These are phyloP conservation scores for Polydrusus pterygomalis DNA, from an alignment of 2,888 invertebrate genomes.

Conservation along the genomic window DNA sequence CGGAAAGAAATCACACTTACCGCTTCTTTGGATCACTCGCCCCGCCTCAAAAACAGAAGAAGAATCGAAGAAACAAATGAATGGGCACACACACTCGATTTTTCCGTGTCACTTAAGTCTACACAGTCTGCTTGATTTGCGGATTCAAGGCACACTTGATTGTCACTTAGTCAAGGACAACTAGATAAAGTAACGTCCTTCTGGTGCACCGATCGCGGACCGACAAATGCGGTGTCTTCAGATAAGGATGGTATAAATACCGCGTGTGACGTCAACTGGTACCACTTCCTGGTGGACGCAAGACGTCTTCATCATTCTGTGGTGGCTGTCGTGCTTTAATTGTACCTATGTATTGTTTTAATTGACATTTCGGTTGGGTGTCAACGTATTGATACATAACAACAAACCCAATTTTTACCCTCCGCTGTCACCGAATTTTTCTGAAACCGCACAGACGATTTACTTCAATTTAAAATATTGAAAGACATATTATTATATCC, in stretches of 20 bases:
- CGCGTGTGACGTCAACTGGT: slow-evolving; percentile 34
- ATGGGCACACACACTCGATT: slow-evolving; percentile 18
- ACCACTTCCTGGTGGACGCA: slow-evolving; percentile 34
- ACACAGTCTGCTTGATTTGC: slow-evolving; percentile 21
- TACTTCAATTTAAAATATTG: too few relatives aligned
- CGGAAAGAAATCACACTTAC: slow-evolving; percentile 53
- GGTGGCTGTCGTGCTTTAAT: not conserved
- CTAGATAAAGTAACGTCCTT: slow-evolving; percentile 10
- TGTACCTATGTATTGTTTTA: not conserved
- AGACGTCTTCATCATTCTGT: slow-evolving; percentile 10
- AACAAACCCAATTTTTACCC: too few relatives aligned
- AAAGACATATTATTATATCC: too few relatives aligned
- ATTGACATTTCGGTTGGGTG: not conserved
- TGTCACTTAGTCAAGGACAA: slow-evolving; percentile 10
- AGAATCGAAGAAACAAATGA: slow-evolving; percentile 25
- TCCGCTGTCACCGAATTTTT: too few relatives aligned
- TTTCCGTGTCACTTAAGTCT: slow-evolving; percentile 10
- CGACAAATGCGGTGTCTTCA: slow-evolving; percentile 37
- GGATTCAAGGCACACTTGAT: slow-evolving; percentile 13
- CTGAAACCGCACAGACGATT: too few relatives aligned
- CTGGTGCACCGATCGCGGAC: slow-evolving; percentile 35
- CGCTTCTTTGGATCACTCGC: slow-evolving; percentile 50
- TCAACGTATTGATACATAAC: too few relatives aligned
- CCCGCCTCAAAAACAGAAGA: slow-evolving; percentile 45
- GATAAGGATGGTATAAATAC: slow-evolving; percentile 37